phyloP scores from a whole-genome alignment of 2,797 vertebrate species.

The Cyprinodon diabolis region DNA sequence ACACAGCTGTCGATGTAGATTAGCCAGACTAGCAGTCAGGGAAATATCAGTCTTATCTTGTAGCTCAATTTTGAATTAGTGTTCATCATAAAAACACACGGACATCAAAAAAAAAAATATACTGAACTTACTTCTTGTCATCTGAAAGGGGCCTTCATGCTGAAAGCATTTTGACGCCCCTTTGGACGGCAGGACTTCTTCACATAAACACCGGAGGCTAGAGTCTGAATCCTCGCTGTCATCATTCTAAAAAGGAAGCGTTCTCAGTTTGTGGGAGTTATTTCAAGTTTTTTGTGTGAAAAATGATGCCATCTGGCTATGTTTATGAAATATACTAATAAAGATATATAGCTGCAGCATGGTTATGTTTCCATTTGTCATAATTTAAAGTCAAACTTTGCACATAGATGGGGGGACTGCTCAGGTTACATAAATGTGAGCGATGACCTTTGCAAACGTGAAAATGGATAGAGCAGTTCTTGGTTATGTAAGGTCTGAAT shows the following conservation, averaged over 20 bases:
- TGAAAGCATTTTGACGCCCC: slow-evolving; percentile 14
- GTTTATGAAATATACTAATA: slow-evolving; percentile 40
- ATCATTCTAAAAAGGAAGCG: slow-evolving; percentile 8
- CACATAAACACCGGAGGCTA: neutral
- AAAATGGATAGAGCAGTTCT: neutral
- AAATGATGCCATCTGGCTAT: slow-evolving; percentile 17
- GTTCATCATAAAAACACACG: slow-evolving; percentile 8
- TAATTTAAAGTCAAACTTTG: neutral
- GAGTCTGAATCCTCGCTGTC: slow-evolving; percentile 16
- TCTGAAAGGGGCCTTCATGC: neutral
- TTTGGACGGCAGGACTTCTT: slow-evolving; percentile 5
- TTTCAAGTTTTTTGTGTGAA: slow-evolving; percentile 51
- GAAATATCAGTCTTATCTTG: slow-evolving; percentile 46
- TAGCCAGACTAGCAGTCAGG: slow-evolving; percentile 60
- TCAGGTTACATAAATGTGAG: neutral
- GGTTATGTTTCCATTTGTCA: slow-evolving; percentile 12
- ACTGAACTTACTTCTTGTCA: slow-evolving; percentile 14
- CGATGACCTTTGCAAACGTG: no score
- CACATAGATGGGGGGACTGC: neutral
- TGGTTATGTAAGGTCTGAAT: neutral
- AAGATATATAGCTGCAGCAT: slow-evolving; percentile 33
- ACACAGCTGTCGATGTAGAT: slow-evolving; percentile 74
- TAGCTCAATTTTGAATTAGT: slow-evolving; percentile 36
- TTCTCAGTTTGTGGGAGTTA: slow-evolving; percentile 8
- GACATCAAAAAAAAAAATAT: slow-evolving; percentile 19